Evolutionary conservation across 2,888 invertebrate species (phyloP).

Genomic region (Deilephila elpenor): DNA sequence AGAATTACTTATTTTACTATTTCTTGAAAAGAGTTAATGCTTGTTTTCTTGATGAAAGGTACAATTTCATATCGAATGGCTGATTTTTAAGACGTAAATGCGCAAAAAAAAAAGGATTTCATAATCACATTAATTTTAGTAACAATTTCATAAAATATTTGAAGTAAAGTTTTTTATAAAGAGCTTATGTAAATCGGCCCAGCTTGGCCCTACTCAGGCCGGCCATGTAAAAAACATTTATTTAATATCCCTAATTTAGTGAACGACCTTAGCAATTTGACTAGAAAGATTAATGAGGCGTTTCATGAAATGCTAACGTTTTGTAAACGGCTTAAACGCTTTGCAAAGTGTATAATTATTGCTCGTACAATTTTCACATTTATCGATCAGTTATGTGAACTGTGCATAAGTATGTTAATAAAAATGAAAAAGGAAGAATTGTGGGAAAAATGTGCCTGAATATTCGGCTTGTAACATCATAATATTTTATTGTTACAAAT

Average conservation of each 20-base stretch:
- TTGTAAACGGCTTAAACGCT: neutral
- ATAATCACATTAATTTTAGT: neutral
- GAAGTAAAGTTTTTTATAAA: neutral
- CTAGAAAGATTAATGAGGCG: slow-evolving; percentile 15
- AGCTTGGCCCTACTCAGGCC: slow-evolving; percentile 4
- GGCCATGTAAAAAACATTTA: slow-evolving; percentile 7
- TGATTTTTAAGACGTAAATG: too few species aligned
- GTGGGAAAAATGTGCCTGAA: too few species aligned
- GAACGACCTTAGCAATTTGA: slow-evolving; percentile 10
- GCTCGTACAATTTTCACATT: neutral
- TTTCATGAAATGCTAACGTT: neutral
- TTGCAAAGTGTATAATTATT: neutral
- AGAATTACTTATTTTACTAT: too few species aligned
- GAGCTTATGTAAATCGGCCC: neutral
- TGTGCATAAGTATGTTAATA: too few species aligned
- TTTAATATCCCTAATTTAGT: slow-evolving; percentile 10
- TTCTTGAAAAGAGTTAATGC: too few species aligned
- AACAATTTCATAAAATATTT: neutral
- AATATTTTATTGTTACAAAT: too few species aligned
- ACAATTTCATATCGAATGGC: too few species aligned
- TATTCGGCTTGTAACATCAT: too few species aligned
- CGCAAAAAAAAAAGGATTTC: too few species aligned
- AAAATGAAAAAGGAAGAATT: too few species aligned
- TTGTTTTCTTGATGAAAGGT: too few species aligned
- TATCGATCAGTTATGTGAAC: neutral